Conservation (phyloP, 2,888 invertebrate species). For the Cryptocheilus praepositus region DNA sequence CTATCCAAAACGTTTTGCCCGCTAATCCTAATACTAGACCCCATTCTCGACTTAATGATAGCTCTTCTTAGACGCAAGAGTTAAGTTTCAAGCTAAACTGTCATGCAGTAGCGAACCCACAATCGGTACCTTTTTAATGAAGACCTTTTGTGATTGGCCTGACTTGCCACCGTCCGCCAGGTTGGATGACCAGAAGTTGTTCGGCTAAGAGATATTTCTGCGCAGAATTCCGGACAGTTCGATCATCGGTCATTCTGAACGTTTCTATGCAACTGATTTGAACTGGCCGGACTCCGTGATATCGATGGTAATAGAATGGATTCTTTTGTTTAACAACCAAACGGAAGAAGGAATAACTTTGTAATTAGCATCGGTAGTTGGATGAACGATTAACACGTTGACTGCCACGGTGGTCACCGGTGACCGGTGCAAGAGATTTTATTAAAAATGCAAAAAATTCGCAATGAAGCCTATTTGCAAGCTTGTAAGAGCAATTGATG, state of each 20-base stretch:
- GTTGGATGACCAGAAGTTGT: constrained; percentile 32
- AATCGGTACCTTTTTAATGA: constrained; percentile 53
- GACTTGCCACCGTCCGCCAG: constrained; percentile 39
- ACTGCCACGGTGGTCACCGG: too few relatives aligned
- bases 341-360: too few relatives aligned
- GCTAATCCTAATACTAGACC: constrained; percentile 58
- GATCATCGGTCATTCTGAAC: neutral
- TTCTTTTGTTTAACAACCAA: too few relatives aligned
- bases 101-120: constrained; percentile 51
- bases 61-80: constrained; percentile 59
- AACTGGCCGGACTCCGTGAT: too few relatives aligned
- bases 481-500: too few relatives aligned
- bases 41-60: constrained; percentile 58
- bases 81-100: constrained; percentile 53
- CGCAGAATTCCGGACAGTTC: neutral
- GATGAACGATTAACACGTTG: too few relatives aligned
- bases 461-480: too few relatives aligned
- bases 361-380: too few relatives aligned
- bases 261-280: neutral
- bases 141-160: constrained; percentile 48
- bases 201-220: too few relatives aligned
- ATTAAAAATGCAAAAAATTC: too few relatives aligned
- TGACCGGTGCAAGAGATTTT: too few relatives aligned
- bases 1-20: constrained; percentile 54
- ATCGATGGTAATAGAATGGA: too few relatives aligned